These are phyloP conservation scores for Eupithecia subfuscata DNA, from an alignment of 2,888 invertebrate genomes.

Conservation along the genomic window DNA sequence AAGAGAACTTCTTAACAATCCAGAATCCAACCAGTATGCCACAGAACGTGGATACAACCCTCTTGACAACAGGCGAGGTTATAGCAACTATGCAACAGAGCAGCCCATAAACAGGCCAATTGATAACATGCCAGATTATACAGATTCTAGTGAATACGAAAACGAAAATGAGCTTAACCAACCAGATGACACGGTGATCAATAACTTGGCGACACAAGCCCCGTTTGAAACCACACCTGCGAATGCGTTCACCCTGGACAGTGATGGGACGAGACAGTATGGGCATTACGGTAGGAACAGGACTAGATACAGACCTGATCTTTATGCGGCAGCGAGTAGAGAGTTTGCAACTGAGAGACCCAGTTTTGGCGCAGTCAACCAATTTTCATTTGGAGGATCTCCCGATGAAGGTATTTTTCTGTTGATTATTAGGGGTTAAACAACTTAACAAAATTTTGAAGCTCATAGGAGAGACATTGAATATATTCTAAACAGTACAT, in stretches of 20 bases:
- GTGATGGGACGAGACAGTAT: conserved; percentile 49
- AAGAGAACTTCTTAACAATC: not conserved
- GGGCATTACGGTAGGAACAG: conserved; percentile 53
- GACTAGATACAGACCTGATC: conserved; percentile 58
- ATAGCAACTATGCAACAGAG: conserved; percentile 21
- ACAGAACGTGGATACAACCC: conserved; percentile 6
- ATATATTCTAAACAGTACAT: not conserved
- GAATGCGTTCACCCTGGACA: conserved; percentile 54
- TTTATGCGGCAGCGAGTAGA: conserved; percentile 55
- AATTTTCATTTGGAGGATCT: conserved; percentile 52
- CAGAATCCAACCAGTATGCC: conserved; percentile 20
- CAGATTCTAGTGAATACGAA: conserved; percentile 21
- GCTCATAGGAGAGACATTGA: not conserved
- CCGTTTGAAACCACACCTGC: conserved; percentile 41
- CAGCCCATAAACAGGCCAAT: conserved; percentile 36
- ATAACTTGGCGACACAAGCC: conserved; percentile 19
- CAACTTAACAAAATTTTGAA: not conserved
- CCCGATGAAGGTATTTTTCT: conserved; percentile 68
- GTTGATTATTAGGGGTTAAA: not conserved
- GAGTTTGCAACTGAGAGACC: conserved; percentile 59
- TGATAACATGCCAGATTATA: conserved; percentile 40
- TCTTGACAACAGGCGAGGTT: not conserved
- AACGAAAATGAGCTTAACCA: conserved; percentile 20
- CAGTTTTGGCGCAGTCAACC: conserved; percentile 56
- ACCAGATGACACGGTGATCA: conserved; percentile 28